These are phyloP conservation scores for Antheraea assamensis DNA, from an alignment of 2,888 invertebrate species.

Conservation along the genomic window DNA sequence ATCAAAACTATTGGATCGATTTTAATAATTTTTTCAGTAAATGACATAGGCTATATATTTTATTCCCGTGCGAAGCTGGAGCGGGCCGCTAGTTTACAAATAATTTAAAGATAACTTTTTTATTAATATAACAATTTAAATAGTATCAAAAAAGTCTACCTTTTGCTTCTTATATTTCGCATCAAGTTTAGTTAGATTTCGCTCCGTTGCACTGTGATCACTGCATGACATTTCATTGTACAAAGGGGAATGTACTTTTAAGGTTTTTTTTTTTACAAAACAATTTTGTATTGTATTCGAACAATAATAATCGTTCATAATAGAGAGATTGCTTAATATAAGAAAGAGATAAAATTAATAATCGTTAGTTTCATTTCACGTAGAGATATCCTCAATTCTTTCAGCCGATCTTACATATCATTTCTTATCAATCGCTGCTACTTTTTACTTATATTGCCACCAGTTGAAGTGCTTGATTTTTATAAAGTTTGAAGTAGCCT, in stretches of 20 bases:
- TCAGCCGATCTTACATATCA: background rate
- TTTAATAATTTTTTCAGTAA: no score
- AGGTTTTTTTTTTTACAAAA: background rate
- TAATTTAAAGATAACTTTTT: background rate
- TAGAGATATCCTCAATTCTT: no score
- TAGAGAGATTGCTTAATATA: no score
- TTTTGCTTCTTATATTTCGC: background rate
- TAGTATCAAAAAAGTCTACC: background rate
- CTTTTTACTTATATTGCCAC: background rate
- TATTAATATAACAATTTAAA: no score
- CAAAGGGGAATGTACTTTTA: constrained; percentile 11
- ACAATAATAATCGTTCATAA: background rate
- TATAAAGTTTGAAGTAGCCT: background rate
- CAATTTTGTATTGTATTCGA: background rate
- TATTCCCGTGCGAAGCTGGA: no score
- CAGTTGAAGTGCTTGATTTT: background rate
- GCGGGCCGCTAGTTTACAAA: no score
- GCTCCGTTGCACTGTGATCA: constrained; percentile 5
- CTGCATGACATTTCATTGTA: background rate
- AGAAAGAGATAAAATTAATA: no score
- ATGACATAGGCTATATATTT: no score
- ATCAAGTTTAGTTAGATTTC: background rate
- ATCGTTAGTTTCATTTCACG: no score
- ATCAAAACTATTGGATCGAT: no score
- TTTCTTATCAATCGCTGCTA: background rate